A percentile compares a stretch with the other conserved stretches of the same genome.
Evolutionary conservation across 2,797 vertebrate species (phyloP).

Genomic region (Hydrocynus forskahlii): DNA sequence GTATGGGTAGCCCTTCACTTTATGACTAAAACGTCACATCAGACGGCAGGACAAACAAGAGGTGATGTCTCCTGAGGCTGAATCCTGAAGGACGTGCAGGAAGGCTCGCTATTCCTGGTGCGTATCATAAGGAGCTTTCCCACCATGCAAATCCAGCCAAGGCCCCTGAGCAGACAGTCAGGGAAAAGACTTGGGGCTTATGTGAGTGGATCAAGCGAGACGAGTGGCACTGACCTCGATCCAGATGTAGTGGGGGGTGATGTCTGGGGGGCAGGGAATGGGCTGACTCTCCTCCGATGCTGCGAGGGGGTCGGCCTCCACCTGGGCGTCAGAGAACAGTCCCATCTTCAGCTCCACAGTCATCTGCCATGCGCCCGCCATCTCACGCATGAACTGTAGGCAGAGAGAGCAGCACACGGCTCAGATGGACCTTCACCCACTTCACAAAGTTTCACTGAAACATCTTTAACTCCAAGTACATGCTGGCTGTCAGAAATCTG

Average conservation of each 20-base stretch:
- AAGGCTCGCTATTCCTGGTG: conserved; percentile 16
- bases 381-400: conserved; percentile 92
- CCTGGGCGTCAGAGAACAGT: conserved; percentile 87
- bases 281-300: conserved; percentile 95
- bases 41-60: not conserved
- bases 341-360: conserved; percentile 93
- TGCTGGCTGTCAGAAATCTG: no score
- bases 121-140: conserved; percentile 31
- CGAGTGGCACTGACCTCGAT: conserved; percentile 81
- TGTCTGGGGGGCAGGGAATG: conserved; percentile 86
- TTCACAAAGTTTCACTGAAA: no score
- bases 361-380: conserved; percentile 98
- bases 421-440: no score
- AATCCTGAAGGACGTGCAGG: not conserved
- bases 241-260: conserved; percentile 94
- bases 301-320: conserved; percentile 93
- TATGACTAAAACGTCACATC: not conserved
- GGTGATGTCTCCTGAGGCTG: not conserved
- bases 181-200: conserved; percentile 14
- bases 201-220: not conserved
- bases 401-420: not conserved
- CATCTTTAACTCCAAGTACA: no score
- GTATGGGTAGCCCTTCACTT: not conserved
- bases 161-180: not conserved
- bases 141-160: conserved; percentile 3